Conservation (phyloP, 1,140 invertebrate species). For the Lineus longissimus region DNA sequence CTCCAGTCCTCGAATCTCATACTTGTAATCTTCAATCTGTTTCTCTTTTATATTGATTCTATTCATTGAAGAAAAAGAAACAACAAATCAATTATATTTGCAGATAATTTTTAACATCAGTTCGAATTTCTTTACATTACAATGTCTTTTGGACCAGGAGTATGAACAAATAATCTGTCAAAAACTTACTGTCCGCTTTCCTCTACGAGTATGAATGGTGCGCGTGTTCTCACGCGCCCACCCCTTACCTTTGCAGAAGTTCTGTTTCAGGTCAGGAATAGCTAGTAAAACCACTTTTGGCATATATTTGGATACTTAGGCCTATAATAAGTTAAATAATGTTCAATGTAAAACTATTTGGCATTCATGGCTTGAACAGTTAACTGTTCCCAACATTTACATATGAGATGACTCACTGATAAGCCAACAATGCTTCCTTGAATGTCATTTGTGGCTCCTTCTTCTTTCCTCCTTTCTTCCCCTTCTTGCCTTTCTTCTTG, state of each 20-base stretch:
- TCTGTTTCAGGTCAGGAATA: too few relatives aligned
- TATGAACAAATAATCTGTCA: too few relatives aligned
- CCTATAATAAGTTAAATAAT: neutral
- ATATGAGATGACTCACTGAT: conserved; percentile 34
- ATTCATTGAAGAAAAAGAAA: conserved; percentile 17
- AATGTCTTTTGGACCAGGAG: too few relatives aligned
- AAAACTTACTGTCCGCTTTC: too few relatives aligned
- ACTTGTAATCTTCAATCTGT: conserved; percentile 46
- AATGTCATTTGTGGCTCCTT: conserved; percentile 47
- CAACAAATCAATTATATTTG: neutral
- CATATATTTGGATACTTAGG: too few relatives aligned
- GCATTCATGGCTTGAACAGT: neutral
- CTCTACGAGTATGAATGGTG: too few relatives aligned
- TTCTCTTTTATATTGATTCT: conserved; percentile 49
- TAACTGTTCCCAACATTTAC: neutral
- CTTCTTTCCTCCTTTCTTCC: conserved; percentile 32
- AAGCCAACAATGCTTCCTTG: conserved; percentile 48
- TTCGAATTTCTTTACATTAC: neutral
- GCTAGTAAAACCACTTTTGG: too few relatives aligned
- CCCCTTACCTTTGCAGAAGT: too few relatives aligned
- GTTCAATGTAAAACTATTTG: neutral
- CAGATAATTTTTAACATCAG: neutral
- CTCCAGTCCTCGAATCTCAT: conserved; percentile 45
- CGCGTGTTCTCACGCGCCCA: too few relatives aligned
- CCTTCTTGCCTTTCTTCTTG: conserved; percentile 28